These are phyloP conservation scores for Gallinago stenura DNA, from an alignment of 2,797 vertebrate genomes.

Conservation along the genomic window DNA sequence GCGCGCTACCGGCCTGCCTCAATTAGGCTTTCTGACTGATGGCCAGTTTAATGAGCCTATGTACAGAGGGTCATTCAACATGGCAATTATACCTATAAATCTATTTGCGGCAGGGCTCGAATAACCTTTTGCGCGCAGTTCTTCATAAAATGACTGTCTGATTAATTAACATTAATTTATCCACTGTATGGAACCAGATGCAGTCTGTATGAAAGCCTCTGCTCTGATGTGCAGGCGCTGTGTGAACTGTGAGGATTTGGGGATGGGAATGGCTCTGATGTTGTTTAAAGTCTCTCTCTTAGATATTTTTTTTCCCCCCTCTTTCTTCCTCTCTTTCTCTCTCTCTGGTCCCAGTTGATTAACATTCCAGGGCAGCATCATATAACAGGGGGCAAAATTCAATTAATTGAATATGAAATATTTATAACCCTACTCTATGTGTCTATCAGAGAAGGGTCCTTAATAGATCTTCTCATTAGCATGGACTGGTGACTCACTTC, in stretches of 20 bases:
- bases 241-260: conserved; percentile 57
- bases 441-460: conserved; percentile 86
- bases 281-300: conserved; percentile 61
- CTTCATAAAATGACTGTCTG: conserved; percentile 80
- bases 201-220: conserved; percentile 61
- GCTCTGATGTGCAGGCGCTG: conserved; percentile 46
- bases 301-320: neutral
- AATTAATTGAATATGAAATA: conserved; percentile 90
- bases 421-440: conserved; percentile 86
- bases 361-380: conserved; percentile 80
- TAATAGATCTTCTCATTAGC: conserved; percentile 94
- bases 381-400: conserved; percentile 82
- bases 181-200: conserved; percentile 79
- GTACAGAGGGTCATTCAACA: conserved; percentile 82
- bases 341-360: conserved; percentile 73
- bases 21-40: conserved; percentile 82
- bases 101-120: conserved; percentile 76
- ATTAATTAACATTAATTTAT: conserved; percentile 88
- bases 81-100: conserved; percentile 82
- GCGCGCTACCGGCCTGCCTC: conserved; percentile 57
- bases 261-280: conserved; percentile 23
- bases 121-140: conserved; percentile 76
- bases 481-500: conserved; percentile 92
- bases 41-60: conserved; percentile 84
- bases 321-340: conserved; percentile 12